Base-by-base conservation (phyloP, 1,140 invertebrate species). In the Helicoverpa armigera region DNA sequence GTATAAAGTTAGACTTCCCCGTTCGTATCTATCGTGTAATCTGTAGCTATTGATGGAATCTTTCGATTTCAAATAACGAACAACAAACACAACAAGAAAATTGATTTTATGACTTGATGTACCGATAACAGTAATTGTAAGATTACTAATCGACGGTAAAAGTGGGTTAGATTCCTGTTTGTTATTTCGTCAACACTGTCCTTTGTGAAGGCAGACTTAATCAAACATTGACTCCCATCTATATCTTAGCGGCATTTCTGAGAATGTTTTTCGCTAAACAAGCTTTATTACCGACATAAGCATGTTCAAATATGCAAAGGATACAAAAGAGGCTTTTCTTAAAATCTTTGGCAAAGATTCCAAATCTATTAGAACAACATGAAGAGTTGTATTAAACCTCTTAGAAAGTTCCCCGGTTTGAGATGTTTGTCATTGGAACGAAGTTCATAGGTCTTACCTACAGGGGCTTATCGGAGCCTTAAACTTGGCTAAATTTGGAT, bases 401-500 rank as follows among this genome's bases (percentile, higher is more conserved):
- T 70, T 60, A 79, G 43, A 16, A 79, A 79, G 65, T 72, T 79
- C 43, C 12, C 51, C 61, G n/a, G 12, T 61, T 79, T 29, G 67
- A 69, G 53, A 61, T 79, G 79, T 74, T 80, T 80, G 70, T 73
- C 79, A 80, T 80, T 58, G 48, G 60, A 54, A 35, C 60, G 56
- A 74, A 80, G 70, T 74, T 74, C 60, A 73, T 23, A 72, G 56
- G 56, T 43, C 35, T 43, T 43, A 43, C 43, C 51, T 65, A 54
- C 61, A 2, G 48, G 73, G 67, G 56, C 60, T 80, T 80, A 80
- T 80, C 79, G 58, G 70, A 31, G 60, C 31, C 69, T 67, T 65
- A 63, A 79, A 80, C 48, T 80, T 80, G 61, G 16, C 14, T 14
- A 80, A 73, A 74, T 73, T 65, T 73, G 70, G 72, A 75, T 80